These are phyloP conservation scores for Aphidius gifuensis DNA, from an alignment of 1,140 invertebrate genomes.

Conservation along the genomic window DNA sequence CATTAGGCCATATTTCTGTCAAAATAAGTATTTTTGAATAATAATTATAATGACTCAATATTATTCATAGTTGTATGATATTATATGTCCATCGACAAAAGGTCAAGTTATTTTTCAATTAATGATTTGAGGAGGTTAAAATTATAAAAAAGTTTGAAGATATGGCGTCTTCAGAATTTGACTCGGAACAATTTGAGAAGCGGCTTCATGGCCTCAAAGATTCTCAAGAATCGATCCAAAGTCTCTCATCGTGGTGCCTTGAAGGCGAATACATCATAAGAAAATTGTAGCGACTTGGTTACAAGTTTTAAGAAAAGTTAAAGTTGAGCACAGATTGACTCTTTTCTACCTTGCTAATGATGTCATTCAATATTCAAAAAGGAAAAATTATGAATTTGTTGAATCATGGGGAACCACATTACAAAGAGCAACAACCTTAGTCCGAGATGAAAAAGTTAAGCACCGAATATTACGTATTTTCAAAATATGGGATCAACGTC, in stretches of 20 bases:
- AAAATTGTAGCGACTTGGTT: slow-evolving; percentile 88
- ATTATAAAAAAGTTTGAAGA: background rate
- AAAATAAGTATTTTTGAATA: too few species aligned
- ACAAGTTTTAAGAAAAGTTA: slow-evolving; percentile 82
- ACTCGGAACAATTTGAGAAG: slow-evolving; percentile 78
- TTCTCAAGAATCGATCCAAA: slow-evolving; percentile 89
- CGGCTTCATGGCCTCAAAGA: slow-evolving; percentile 78
- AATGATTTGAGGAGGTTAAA: background rate
- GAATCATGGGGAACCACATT: slow-evolving; percentile 88
- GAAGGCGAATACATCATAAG: slow-evolving; percentile 80
- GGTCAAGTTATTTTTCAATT: too few species aligned
- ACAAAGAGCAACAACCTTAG: slow-evolving; percentile 85
- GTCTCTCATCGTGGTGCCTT: slow-evolving; percentile 84
- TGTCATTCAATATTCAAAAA: slow-evolving; percentile 92
- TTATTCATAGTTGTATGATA: too few species aligned
- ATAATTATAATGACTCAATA: too few species aligned
- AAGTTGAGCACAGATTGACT: slow-evolving; percentile 79
- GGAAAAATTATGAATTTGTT: slow-evolving; percentile 84
- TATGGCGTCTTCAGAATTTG: slow-evolving; percentile 61
- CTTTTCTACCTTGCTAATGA: slow-evolving; percentile 95
- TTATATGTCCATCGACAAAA: too few species aligned
- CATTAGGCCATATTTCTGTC: too few species aligned
- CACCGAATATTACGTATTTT: slow-evolving; percentile 83
- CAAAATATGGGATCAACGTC: slow-evolving; percentile 90
- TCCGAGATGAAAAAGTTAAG: slow-evolving; percentile 86